Conservation (phyloP, 2,797 vertebrate species). For the Pangasius krempfi region DNA sequence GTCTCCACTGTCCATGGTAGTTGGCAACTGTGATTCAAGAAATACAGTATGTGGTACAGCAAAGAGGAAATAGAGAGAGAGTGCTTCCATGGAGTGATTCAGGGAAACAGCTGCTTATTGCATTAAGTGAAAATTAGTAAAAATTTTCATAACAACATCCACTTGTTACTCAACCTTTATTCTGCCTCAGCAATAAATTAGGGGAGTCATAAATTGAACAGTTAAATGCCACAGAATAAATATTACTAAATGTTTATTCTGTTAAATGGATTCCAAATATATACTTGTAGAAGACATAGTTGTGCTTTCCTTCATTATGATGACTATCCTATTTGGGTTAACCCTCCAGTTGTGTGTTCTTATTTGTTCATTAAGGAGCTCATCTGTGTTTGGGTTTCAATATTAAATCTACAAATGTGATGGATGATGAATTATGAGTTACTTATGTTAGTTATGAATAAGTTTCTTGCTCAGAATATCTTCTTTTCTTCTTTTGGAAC, state of each 20-base stretch:
- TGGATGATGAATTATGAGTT: neutral
- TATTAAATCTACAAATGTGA: neutral
- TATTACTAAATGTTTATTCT: neutral
- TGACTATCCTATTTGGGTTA: neutral
- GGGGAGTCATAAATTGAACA: neutral
- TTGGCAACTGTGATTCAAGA: conserved; percentile 39
- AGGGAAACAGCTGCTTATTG: neutral
- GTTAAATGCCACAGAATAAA: neutral
- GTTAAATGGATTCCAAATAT: neutral
- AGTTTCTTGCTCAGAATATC: neutral
- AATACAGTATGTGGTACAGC: conserved; percentile 38
- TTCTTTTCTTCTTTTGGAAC: neutral
- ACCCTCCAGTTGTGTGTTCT: neutral
- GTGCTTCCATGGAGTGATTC: neutral
- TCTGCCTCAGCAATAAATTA: neutral
- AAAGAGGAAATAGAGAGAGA: conserved; percentile 43
- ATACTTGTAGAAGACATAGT: neutral
- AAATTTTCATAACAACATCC: neutral
- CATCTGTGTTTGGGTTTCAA: neutral
- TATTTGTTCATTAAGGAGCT: neutral
- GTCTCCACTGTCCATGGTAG: conserved; percentile 30
- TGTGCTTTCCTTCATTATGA: neutral
- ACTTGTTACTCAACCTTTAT: neutral
- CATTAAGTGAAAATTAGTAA: no score
- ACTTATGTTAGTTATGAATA: neutral